Evolutionary conservation across 1,140 invertebrate genomes (phyloP).

Genomic region (Achroia grisella): DNA sequence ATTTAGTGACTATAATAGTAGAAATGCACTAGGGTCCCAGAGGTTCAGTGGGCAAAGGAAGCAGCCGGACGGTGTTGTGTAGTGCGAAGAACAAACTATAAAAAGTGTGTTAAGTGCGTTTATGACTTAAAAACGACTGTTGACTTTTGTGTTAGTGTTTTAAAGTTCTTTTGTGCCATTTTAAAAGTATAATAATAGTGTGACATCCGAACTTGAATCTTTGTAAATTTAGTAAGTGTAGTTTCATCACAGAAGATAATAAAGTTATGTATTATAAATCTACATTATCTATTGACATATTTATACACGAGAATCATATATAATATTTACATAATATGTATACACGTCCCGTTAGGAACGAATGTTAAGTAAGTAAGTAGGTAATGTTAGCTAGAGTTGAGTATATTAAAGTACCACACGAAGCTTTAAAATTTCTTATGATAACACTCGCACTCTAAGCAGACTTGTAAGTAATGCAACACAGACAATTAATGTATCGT

Average conservation of each 20-base stretch:
- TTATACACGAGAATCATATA: slow-evolving; percentile 67
- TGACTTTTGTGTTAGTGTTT: slow-evolving; percentile 70
- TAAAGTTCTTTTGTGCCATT: slow-evolving; percentile 72
- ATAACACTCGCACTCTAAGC: slow-evolving; percentile 69
- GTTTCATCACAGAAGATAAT: slow-evolving; percentile 66
- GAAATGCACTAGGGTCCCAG: slow-evolving; percentile 4
- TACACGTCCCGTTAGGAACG: slow-evolving; percentile 72
- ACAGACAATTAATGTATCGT: slow-evolving; percentile 35
- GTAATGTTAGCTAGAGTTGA: slow-evolving; percentile 64
- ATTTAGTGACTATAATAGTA: slow-evolving; percentile 33
- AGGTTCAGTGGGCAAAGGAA: slow-evolving; percentile 17
- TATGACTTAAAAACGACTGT: slow-evolving; percentile 53
- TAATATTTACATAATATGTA: slow-evolving; percentile 72
- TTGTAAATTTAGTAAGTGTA: slow-evolving; percentile 64
- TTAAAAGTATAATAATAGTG: slow-evolving; percentile 68
- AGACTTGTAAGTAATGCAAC: slow-evolving; percentile 50
- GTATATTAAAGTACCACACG: slow-evolving; percentile 66
- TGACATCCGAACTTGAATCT: slow-evolving; percentile 72
- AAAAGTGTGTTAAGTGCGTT: slow-evolving; percentile 36
- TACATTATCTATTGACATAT: slow-evolving; percentile 68
- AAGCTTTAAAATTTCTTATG: slow-evolving; percentile 74
- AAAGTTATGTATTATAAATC: slow-evolving; percentile 62
- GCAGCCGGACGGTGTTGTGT: slow-evolving; percentile 8
- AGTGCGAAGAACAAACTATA: slow-evolving; percentile 21
- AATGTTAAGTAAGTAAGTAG: slow-evolving; percentile 70